A percentile compares a stretch with the other conserved stretches of the same genome.
phyloP scores from a whole-genome alignment of 1,140 invertebrate species.

The Polypedilum pembai region DNA sequence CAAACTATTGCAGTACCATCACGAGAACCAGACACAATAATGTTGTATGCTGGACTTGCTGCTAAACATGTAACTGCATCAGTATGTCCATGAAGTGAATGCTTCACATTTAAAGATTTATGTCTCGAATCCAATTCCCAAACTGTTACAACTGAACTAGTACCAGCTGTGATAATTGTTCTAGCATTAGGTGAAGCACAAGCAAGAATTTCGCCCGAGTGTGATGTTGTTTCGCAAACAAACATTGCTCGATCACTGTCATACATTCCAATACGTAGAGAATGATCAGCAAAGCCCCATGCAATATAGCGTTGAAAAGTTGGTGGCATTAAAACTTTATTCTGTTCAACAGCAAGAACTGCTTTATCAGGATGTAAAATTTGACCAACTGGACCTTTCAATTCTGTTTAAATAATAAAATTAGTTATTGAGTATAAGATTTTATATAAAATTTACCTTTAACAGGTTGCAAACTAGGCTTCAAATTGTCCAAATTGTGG shows the following conservation, averaged over 20 bases:
- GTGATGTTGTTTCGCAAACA: slow-evolving; percentile 85
- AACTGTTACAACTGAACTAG: slow-evolving; percentile 89
- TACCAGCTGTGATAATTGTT: slow-evolving; percentile 89
- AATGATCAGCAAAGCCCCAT: slow-evolving; percentile 98
- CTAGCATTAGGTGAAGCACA: slow-evolving; percentile 89
- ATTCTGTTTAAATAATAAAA: slow-evolving; percentile 54
- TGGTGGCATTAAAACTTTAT: slow-evolving; percentile 89
- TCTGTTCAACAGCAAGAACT: slow-evolving; percentile 93
- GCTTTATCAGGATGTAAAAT: slow-evolving; percentile 84
- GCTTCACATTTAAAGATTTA: slow-evolving; percentile 68
- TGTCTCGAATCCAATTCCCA: slow-evolving; percentile 76
- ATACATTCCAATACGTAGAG: slow-evolving; percentile 86
- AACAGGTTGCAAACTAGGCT: slow-evolving; percentile 83
- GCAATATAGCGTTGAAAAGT: slow-evolving; percentile 87
- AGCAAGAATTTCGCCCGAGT: slow-evolving; percentile 87
- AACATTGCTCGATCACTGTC: slow-evolving; percentile 93
- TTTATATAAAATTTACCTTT: slow-evolving; percentile 56
- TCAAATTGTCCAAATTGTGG: slow-evolving; percentile 91
- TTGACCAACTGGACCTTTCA: slow-evolving; percentile 95
- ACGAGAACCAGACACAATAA: slow-evolving; percentile 86
- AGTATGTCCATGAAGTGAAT: slow-evolving; percentile 87
- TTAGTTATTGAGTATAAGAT: slow-evolving; percentile 3
- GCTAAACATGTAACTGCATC: slow-evolving; percentile 92
- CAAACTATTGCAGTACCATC: slow-evolving; percentile 94
- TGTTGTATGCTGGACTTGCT: slow-evolving; percentile 80